Evolutionary conservation across 2,888 invertebrate genomes (phyloP), one percentile per base, ranked within the genome.

Genomic region (Diploptera punctata): DNA sequence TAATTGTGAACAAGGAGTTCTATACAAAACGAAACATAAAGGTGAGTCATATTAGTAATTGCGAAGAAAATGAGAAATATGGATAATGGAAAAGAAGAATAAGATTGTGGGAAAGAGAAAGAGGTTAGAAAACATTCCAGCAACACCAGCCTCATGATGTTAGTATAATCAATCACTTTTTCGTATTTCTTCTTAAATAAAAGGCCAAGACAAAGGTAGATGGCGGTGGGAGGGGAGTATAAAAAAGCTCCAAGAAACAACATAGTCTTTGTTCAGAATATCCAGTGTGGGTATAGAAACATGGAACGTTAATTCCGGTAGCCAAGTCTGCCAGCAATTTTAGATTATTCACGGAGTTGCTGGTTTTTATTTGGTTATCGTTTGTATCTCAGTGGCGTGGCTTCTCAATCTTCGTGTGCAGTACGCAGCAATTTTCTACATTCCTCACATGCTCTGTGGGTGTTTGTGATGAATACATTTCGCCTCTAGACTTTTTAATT

Each of bases 251-350:
- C 21, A 24, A 52, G 24, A 52, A 57, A 57, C 57, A 57, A 57
- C 57, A 57, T 1, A 18, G 57, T 26, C 57, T 57, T 57, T 57
- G 57, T 57, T 57, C 57, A 18, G 29, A 16, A 21, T 57, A 29
- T 10, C 57, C 29, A 29, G 29, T 57, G 52, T 9, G 4, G 4
- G 21, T 52, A 54, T 31, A 31, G 44, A 29, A 16, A 67, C 29
- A n/a, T 26, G 67, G 49, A 21, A 52, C 33, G 65, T 61, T 74
- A 69, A 74, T 71, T 71, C 73, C 73, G 68, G 73, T 71, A 73
- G 74, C 74, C n/a, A 52, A 29, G 60, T 33, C 61, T 47, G n/a
- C 67, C 60, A 57, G 74, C 72, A 72, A 74, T 74, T 74, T 74
- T 57, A 60, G 72, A 74, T 74, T 74, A 72, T 68, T 68, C 72